Evolutionary conservation across 1,140 invertebrate species (phyloP), one percentile per base, ranked within the genome.

Genomic region (Megalopta genalis): DNA sequence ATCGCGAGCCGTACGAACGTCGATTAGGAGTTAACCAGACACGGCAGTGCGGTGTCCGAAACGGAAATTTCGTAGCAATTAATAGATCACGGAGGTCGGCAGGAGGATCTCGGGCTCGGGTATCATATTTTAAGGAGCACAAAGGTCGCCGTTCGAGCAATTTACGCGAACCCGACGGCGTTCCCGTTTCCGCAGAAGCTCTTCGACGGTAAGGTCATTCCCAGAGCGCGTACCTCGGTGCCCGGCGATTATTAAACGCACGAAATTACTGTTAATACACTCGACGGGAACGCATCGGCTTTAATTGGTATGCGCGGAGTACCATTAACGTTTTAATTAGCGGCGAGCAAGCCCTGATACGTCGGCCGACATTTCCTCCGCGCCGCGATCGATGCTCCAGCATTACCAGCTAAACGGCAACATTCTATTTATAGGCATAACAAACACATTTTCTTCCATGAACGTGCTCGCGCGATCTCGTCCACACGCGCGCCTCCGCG

Each of bases 251-350:
- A 74, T 74, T 66, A 74, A 74, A 74, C 62, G 62, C 72, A 65
- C 62, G 42, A 63, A 52, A 63, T 74, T 74, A 74, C 62, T 54
- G 72, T 74, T 74, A 66, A 74, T 74, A 66, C 72, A 74, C 42
- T 66, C 42, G 72, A 25, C 42, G 42, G 16, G 72, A 59, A 68
- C 65, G 73, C 64, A 68, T 68, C 62, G 64, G 32, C 62, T 67
- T 75, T 76, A 76, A 76, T 68, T 68, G 73, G 49, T 68, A 59
- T 9, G 21, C 65, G 64, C n/a, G 49, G 73, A 54, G 64, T 76
- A 39, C 73, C 64, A 68, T 68, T 60, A 76, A 76, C 49, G 64
- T 76, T 76, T 68, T 76, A 68, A 76, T 76, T 76, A 76, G 49
- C 64, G 73, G 46, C 73, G 42, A 68, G 49, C 73, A 76, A 67